Base-by-base conservation (phyloP, 2,113 vertebrate species). In the Proteles cristata region DNA sequence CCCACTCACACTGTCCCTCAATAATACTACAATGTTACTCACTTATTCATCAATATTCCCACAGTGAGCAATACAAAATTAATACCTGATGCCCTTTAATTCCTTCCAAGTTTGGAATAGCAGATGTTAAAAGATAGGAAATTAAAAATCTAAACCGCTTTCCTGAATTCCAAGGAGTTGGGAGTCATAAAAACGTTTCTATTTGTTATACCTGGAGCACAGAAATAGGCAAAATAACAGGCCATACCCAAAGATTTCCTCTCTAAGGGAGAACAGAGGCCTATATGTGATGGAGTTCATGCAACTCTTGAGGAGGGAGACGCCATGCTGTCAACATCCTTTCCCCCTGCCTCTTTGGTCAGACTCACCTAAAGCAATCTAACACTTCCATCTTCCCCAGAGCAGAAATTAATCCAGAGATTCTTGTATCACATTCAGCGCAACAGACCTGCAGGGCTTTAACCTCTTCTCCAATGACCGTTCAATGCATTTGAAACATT, bases 151-250 rank as follows among this genome's bases (percentile, higher is more conserved):
- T 87, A 86, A 81, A 94, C 33, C 73, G 14, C 82, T 33, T 92
- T 39, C 68, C 31, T 43, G 65, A 88, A 74, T 65, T 50, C n/a
- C 65, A 85, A 92, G 48, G 19, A 84, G 5, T 5, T 93, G 23
- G n/a, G 33, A 94, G 19, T 92, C 86, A 94, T 68, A 89, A 69
- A 88, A 92, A 89, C 17, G 90, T 48, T 89, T 39, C 43, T 92
- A 35, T 89, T 74, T 94, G 65, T 81, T 94, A 14, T 58, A 83
- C 71, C 61, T 39, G 11, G 23, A 88, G 23, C 35, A 94, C 17
- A 88, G 65, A 92, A 94, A 92, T 23, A 84, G 58, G 50, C n/a
- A 93, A 96, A 95, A 85, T 19, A 25, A 93, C 8, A 87, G 65
- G 12, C 14, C 33, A 81, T 3, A 85, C 4, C 11, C 43, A 88